Evolutionary conservation across 2,113 vertebrate genomes (phyloP).

Genomic region (Lycocorax pyrrhopterus): DNA sequence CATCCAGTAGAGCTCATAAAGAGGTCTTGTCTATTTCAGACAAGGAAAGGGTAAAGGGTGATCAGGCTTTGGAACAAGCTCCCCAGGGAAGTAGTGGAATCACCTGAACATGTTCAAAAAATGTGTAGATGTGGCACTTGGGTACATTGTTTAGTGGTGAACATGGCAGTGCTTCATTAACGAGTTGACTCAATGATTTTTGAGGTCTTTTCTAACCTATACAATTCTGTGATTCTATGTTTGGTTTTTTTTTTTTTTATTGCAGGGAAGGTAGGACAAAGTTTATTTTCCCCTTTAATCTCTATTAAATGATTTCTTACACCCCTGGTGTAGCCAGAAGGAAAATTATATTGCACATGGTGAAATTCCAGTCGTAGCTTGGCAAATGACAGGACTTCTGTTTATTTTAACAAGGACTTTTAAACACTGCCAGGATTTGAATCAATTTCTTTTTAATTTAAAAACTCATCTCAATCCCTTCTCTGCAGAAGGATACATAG

Average conservation of each 20-base stretch:
- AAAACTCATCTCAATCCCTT: background rate
- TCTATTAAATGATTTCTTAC: background rate
- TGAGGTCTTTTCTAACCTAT: background rate
- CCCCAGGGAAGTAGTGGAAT: background rate
- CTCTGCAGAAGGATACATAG: background rate
- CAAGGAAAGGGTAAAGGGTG: background rate
- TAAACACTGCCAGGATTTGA: background rate
- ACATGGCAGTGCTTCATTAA: fast-evolving
- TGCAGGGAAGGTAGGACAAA: background rate
- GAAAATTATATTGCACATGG: background rate
- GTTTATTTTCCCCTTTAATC: background rate
- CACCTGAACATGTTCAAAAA: background rate
- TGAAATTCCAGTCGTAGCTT: background rate
- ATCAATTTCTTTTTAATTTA: background rate
- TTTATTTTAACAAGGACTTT: background rate
- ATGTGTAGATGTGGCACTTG: background rate
- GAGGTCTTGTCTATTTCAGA: background rate
- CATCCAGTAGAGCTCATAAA: background rate
- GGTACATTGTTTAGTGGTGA: background rate
- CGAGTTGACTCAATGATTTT: background rate
- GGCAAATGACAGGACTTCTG: background rate
- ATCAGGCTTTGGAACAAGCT: background rate
- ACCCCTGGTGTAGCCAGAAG: background rate
- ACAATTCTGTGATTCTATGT: background rate
- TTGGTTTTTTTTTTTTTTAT: background rate